Base-by-base conservation (phyloP, 2,888 invertebrate genomes). In the Diadegma fenestrale region DNA sequence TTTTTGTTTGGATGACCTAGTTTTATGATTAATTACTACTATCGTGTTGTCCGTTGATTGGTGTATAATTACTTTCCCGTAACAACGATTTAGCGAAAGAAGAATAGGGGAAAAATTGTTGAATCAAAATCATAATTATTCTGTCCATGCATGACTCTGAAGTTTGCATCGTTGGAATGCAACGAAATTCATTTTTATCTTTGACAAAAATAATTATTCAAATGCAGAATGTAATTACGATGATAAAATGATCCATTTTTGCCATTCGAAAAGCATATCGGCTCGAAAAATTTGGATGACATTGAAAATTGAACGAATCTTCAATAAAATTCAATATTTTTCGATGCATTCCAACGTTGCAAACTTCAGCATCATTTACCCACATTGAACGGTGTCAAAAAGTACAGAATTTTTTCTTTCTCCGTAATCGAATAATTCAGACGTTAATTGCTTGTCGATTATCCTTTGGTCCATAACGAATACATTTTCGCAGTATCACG, bases 111-210 rank as follows among this genome's bases (percentile, higher is more conserved):
- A 26, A 66, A 78, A 78, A 72, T 48, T 17, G 64, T 19, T 33
- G 33, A n/a, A 48, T 43, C 54, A 83, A 73, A 78, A 79, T 73
- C 45, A 72, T 41, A 17, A 37, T 41, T 58, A 41, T 71, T 69
- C 45, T 19, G 61, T 54, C 3, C 3, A 19, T 2, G 37, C 37
- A 10, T n/a, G n/a, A n/a, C n/a, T n/a, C n/a, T n/a, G n/a, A n/a
- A n/a, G n/a, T n/a, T n/a, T n/a, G n/a, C n/a, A n/a, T n/a, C n/a
- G n/a, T n/a, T n/a, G n/a, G n/a, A n/a, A n/a, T n/a, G n/a, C n/a
- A n/a, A n/a, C n/a, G n/a, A n/a, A n/a, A n/a, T n/a, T n/a, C n/a
- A n/a, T n/a, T n/a, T n/a, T n/a, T n/a, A n/a, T n/a, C n/a, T n/a
- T n/a, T n/a, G n/a, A n/a, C n/a, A n/a, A n/a, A n/a, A n/a, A n/a